Conservation (phyloP, 2,797 vertebrate species). For the Sebastes vulpes region DNA sequence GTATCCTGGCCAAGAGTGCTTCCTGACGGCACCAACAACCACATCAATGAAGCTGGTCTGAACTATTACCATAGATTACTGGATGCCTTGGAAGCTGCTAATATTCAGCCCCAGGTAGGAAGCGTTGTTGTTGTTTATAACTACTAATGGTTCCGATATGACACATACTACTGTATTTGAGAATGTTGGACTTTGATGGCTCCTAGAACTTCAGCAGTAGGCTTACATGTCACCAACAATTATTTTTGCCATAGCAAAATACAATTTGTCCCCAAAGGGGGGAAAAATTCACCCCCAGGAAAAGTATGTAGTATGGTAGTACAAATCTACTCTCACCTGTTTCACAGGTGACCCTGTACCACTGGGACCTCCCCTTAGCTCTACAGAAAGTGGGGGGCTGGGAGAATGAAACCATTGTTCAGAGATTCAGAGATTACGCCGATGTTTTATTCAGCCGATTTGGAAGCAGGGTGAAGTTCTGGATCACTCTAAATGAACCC, state of each 20-base stretch:
- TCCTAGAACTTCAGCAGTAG: background rate
- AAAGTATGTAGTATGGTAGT: background rate
- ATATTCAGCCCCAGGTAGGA: constrained; percentile 89
- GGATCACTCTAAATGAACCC: constrained; percentile 93
- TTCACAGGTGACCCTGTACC: constrained; percentile 89
- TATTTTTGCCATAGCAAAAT: too few relatives aligned
- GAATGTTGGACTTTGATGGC: background rate
- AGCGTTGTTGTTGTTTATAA: background rate
- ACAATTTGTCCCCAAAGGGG: background rate
- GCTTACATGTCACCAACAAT: background rate
- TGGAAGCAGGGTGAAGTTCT: constrained; percentile 91
- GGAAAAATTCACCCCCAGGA: background rate
- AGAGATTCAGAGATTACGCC: constrained; percentile 89
- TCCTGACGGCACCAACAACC: constrained; percentile 88
- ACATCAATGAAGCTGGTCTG: constrained; percentile 88
- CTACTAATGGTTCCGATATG: background rate
- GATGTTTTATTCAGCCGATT: constrained; percentile 88
- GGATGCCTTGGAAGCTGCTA: constrained; percentile 85
- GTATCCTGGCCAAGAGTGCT: constrained; percentile 91
- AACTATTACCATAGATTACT: constrained; percentile 89
- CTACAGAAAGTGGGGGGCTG: constrained; percentile 89
- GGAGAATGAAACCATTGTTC: constrained; percentile 88
- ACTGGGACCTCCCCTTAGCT: constrained; percentile 92
- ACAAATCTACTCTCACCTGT: background rate
- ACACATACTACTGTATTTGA: background rate